Evolutionary conservation across 1,140 invertebrate genomes (phyloP).

Genomic region (Acyrthosiphon pisum): DNA sequence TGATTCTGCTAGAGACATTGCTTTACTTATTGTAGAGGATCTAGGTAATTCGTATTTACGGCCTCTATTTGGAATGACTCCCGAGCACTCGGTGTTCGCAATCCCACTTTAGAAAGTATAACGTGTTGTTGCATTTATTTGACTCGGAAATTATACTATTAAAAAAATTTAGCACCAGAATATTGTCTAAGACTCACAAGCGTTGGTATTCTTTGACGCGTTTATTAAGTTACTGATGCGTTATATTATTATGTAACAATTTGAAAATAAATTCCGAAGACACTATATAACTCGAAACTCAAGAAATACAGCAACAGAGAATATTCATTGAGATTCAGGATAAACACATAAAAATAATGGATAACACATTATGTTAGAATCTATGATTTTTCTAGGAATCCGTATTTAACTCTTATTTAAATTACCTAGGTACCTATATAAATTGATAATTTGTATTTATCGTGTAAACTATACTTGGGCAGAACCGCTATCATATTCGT

Average conservation of each 20-base stretch:
- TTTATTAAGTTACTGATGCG: neutral
- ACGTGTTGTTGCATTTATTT: too few relatives aligned
- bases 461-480: neutral
- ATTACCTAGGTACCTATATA: too few relatives aligned
- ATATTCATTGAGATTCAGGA: neutral
- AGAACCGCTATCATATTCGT: neutral
- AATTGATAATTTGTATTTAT: neutral
- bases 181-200: neutral
- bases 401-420: neutral
- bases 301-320: neutral
- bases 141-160: neutral
- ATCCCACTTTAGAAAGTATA: neutral
- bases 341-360: neutral
- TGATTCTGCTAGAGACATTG: neutral
- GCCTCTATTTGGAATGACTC: neutral
- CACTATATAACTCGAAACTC: too few relatives aligned
- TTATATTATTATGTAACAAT: too few relatives aligned
- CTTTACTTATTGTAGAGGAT: neutral
- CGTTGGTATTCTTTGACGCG: neutral
- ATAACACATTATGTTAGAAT: neutral
- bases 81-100: neutral
- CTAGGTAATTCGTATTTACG: neutral
- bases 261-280: too few relatives aligned
- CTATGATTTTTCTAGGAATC: neutral
- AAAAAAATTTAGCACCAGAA: neutral